Evolutionary conservation across 1,140 invertebrate genomes (phyloP), one percentile per base, ranked within the genome.

Genomic region (Gryllus bimaculatus): DNA sequence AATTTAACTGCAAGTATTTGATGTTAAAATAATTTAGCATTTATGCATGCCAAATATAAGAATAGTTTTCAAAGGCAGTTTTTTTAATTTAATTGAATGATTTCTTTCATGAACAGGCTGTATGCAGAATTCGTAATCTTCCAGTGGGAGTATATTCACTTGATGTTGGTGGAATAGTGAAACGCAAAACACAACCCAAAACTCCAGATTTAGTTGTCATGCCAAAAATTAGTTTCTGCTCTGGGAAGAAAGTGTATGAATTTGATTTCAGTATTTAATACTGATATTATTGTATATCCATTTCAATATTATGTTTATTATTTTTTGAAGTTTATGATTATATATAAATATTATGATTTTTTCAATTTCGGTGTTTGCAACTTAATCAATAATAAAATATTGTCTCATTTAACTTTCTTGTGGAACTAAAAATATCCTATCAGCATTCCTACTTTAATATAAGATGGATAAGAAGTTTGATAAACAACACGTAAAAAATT

Each of bases 1-100:
- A 87, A 88, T 78, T 87, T 89, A 82, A 84, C 85, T 73, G 90
- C 91, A 85, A 85, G 86, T 84, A 76, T 39, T 39, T 39, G 54
- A 3, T 18, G 18, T 66, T 66, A 54, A n/a, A 76, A 47, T 75
- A 7, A 47, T 75, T 75, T 13, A 5, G 74, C n/a, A 13, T 66
- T 18, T 66, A 66, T 75, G 74, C n/a, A 13, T 66, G 10, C 0
- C 10, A 66, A 66, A 66, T 66, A 66, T 39, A 39, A 39, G 26
- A 39, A 39, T 39, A 39, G 26, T 39, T 39, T n/a, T 39, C 26
- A 39, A 1, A 39, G 26, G 26, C 26, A 39, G 26, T 39, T 39
- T 39, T 39, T 39, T 39, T 39, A 39, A 39, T 39, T 39, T 1
- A 39, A 39, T 39, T 39, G 26, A 39, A 39, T 18, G 18, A 66